Conservation (phyloP, 2,888 invertebrate genomes). For the Xylota segnis region DNA sequence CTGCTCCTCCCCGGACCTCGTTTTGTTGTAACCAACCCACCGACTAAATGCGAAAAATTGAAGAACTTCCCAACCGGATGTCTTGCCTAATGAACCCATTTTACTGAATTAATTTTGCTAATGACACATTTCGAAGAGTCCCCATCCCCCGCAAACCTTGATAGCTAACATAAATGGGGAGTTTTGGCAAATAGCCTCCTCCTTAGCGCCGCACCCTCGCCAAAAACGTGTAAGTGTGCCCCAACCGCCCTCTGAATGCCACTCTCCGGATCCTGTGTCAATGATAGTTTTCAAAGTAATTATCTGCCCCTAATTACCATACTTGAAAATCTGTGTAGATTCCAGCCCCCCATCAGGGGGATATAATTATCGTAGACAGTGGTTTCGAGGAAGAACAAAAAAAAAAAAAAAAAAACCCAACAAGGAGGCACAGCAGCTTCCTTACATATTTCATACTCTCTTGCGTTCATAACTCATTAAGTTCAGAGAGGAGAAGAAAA, state of each 20-base stretch:
- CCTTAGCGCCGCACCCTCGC: not conserved
- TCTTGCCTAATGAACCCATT: slow-evolving; percentile 71
- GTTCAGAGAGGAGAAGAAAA: slow-evolving; percentile 30
- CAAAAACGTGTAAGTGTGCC: slow-evolving; percentile 29
- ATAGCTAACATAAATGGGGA: slow-evolving; percentile 19
- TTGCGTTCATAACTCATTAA: slow-evolving; percentile 64
- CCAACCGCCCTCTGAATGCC: not conserved
- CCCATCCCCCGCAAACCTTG: not conserved
- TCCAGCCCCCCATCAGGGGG: not conserved
- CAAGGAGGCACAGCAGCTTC: slow-evolving; percentile 1
- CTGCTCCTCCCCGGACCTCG: not conserved
- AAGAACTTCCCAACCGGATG: slow-evolving; percentile 53
- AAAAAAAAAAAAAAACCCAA: not conserved
- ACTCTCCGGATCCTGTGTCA: slow-evolving; percentile 48
- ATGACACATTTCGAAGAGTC: slow-evolving; percentile 60
- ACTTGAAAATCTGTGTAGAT: slow-evolving; percentile 71
- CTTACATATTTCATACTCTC: not conserved
- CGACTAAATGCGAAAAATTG: slow-evolving; percentile 22
- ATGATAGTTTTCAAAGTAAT: slow-evolving; percentile 76
- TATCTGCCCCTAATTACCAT: slow-evolving; percentile 75
- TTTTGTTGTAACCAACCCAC: slow-evolving; percentile 4
- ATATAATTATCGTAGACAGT: slow-evolving; percentile 63
- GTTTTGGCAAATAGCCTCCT: slow-evolving; percentile 20
- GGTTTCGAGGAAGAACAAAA: slow-evolving; percentile 23
- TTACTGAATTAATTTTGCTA: slow-evolving; percentile 71